Conservation (phyloP, 2,113 vertebrate species). For the Hypocryptadius cinnamomeus region DNA sequence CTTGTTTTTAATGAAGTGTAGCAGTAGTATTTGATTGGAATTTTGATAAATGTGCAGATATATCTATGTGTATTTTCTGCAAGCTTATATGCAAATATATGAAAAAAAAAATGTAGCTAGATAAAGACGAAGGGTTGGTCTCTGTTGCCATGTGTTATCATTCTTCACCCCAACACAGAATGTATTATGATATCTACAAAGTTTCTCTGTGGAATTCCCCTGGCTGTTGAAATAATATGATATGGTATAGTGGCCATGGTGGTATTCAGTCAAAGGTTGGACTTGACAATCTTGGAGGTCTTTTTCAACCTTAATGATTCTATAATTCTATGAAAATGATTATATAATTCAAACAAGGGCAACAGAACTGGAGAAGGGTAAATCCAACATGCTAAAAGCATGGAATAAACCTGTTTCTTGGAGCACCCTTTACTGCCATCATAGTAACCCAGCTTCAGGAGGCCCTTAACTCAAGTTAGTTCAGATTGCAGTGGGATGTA, state of each 20-base stretch:
- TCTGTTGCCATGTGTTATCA: neutral
- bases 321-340: neutral
- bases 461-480: neutral
- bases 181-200: neutral
- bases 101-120: neutral
- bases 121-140: neutral
- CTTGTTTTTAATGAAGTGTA: constrained; percentile 44
- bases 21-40: constrained; percentile 27
- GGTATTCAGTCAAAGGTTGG: neutral
- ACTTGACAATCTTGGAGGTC: neutral
- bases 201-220: neutral
- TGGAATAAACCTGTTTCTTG: neutral
- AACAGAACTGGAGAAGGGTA: neutral
- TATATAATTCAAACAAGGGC: neutral
- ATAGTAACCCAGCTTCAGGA: neutral
- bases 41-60: neutral
- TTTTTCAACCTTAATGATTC: neutral
- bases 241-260: neutral
- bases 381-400: neutral
- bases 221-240: neutral
- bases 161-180: neutral
- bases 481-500: neutral
- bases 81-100: neutral
- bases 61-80: neutral
- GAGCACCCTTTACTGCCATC: neutral